phyloP scores from a whole-genome alignment of 2,113 vertebrate genomes.

The Aspiorhynchus laticeps region DNA sequence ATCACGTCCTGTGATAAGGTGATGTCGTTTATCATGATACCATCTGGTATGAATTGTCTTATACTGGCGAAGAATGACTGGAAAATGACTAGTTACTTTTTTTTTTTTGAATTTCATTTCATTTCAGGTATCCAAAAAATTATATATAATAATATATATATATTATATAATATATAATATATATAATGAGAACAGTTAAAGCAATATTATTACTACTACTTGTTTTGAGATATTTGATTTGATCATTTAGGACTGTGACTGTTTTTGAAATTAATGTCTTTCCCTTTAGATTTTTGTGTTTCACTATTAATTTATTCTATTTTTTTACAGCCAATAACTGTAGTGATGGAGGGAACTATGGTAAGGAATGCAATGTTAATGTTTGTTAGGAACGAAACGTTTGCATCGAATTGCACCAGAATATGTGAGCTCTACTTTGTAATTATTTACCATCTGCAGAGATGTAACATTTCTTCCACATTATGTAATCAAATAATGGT shows the following conservation, averaged over 20 bases:
- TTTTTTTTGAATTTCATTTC: no score
- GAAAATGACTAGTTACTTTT: no score
- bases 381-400: background rate
- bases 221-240: no score
- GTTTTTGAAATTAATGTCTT: background rate
- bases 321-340: background rate
- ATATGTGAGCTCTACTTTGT: background rate
- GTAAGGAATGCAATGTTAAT: background rate
- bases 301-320: background rate
- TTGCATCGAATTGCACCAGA: background rate
- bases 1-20: background rate
- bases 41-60: background rate
- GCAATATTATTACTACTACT: no score
- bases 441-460: background rate
- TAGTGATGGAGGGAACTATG: background rate
- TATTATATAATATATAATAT: no score
- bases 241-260: background rate
- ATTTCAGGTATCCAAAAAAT: background rate
- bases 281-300: background rate
- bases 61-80: background rate
- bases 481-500: slow-evolving; percentile 13
- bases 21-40: background rate
- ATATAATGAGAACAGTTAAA: no score
- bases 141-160: no score
- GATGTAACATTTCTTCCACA: background rate